phyloP scores from a whole-genome alignment of 2,888 invertebrate species.

The Zootermopsis nevadensis region DNA sequence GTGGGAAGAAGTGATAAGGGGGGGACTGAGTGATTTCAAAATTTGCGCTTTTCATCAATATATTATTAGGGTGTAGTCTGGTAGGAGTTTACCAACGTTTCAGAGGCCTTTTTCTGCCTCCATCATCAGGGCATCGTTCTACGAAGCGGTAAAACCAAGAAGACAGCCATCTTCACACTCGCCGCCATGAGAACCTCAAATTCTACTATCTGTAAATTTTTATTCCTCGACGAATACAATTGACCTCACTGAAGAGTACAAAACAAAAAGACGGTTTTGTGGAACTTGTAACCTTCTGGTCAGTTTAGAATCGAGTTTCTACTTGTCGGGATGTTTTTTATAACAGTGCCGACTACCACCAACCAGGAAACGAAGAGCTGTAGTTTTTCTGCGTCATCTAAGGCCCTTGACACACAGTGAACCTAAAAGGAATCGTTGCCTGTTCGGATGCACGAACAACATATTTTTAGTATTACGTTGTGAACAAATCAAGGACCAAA shows the following conservation, averaged over 20 bases:
- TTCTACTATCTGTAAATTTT: background rate
- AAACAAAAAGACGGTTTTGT: background rate
- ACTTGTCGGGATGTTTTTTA: background rate
- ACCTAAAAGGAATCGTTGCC: background rate
- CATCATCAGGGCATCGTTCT: too few relatives aligned
- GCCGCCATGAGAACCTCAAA: background rate
- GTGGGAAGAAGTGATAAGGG: too few relatives aligned
- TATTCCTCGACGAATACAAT: background rate
- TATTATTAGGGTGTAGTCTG: too few relatives aligned
- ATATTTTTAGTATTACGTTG: background rate
- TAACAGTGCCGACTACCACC: background rate
- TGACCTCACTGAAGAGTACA: background rate
- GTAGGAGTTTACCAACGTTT: too few relatives aligned
- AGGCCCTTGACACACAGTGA: background rate
- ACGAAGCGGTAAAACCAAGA: too few relatives aligned
- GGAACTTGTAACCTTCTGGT: too few relatives aligned
- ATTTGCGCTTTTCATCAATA: too few relatives aligned
- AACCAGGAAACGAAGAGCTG: background rate
- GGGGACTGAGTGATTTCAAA: too few relatives aligned
- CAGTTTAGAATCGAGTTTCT: background rate
- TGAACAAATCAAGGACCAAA: background rate
- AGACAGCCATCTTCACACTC: too few relatives aligned
- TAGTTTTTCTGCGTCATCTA: background rate
- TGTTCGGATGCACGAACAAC: background rate
- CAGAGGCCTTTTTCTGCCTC: too few relatives aligned